Evolutionary conservation across 1,140 invertebrate species (phyloP).

Genomic region (Musca vetustissima): DNA sequence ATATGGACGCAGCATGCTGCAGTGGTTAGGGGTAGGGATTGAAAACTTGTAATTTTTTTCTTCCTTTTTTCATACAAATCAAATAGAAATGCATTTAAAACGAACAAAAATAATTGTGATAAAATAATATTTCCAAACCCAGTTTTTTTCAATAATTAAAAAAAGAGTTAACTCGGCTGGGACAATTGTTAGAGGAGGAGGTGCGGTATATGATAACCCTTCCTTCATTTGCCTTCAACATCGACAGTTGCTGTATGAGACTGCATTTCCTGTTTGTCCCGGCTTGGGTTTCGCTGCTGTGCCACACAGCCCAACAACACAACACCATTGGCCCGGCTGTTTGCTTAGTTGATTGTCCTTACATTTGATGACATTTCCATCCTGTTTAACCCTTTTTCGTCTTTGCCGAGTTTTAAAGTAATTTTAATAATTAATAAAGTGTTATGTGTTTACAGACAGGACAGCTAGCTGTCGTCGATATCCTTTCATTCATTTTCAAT

Average conservation of each 20-base stretch:
- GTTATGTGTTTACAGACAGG: conserved; percentile 15
- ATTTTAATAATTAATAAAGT: conserved; percentile 25
- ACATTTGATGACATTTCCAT: conserved; percentile 15
- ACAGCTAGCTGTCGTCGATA: neutral
- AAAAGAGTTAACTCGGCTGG: neutral
- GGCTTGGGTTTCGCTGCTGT: neutral
- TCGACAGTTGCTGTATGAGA: conserved; percentile 11
- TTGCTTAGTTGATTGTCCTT: too few relatives aligned
- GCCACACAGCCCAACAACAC: too few relatives aligned
- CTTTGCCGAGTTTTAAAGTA: conserved; percentile 3
- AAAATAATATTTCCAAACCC: neutral
- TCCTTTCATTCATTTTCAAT: conserved; percentile 1
- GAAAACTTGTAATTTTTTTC: too few relatives aligned
- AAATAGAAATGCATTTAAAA: conserved; percentile 3
- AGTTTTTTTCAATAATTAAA: neutral
- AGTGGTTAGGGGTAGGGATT: too few relatives aligned
- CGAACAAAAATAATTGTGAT: neutral
- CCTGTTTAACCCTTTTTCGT: conserved; percentile 16
- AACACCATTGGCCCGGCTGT: too few relatives aligned
- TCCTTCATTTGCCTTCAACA: neutral
- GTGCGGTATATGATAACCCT: too few relatives aligned
- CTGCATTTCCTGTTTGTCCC: conserved; percentile 8
- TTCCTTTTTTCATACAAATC: too few relatives aligned
- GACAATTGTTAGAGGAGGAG: too few relatives aligned
- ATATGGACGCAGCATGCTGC: neutral